Conservation (phyloP, 1,140 invertebrate species). For the Akabosia matsudoensis region DNA sequence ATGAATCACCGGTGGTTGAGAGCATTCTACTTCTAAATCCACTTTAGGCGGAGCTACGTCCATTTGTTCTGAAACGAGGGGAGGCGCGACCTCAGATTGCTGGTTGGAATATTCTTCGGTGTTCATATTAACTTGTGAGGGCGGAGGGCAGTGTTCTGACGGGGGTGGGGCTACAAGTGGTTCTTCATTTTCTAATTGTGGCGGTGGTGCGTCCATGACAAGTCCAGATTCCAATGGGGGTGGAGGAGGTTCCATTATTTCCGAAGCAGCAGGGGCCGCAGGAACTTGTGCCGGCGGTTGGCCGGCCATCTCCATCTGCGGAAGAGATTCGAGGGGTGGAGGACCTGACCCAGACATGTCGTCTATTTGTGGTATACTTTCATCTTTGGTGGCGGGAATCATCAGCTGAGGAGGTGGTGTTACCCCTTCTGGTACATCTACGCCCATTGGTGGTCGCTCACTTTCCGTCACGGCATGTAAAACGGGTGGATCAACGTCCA, state of each 20-base stretch:
- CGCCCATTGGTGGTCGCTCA: not conserved
- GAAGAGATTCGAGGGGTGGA: not conserved
- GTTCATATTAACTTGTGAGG: no score
- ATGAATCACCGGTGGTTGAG: not conserved
- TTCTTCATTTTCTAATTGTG: not conserved
- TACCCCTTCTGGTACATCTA: not conserved
- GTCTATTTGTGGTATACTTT: not conserved
- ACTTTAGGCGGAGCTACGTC: not conserved
- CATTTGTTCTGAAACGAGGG: not conserved
- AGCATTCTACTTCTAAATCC: not conserved
- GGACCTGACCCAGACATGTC: not conserved
- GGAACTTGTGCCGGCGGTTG: not conserved
- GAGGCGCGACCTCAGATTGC: not conserved
- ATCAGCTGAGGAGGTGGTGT: not conserved
- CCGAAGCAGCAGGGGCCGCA: not conserved
- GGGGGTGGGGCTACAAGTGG: not conserved
- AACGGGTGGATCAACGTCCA: slow-evolving; percentile 3
- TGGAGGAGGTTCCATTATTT: not conserved
- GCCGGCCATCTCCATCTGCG: not conserved
- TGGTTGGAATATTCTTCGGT: not conserved
- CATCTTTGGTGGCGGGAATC: not conserved
- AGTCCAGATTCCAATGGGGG: not conserved
- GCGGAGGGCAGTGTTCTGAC: not conserved
- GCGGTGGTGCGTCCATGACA: not conserved
- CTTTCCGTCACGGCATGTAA: not conserved